A percentile compares a stretch with the other conserved stretches of the same genome.
phyloP scores from a whole-genome alignment of 23 tunicate genomes.

The Corella eumyota region DNA sequence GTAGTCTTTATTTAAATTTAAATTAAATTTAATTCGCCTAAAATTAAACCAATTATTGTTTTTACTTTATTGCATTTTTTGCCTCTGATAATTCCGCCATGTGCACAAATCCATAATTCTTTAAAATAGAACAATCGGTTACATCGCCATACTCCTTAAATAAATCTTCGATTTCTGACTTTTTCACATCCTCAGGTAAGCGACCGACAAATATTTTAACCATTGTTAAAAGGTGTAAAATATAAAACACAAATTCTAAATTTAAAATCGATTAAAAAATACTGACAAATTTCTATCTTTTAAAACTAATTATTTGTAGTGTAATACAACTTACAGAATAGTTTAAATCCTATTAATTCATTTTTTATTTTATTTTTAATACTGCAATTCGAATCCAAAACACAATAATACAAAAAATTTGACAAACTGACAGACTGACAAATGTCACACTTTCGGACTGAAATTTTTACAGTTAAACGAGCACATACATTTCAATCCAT shows the following conservation, averaged over 20 bases:
- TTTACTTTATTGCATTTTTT: slow-evolving; percentile 70
- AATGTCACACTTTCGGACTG: too few relatives aligned
- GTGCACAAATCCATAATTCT: slow-evolving; percentile 84
- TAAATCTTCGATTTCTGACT: slow-evolving; percentile 34
- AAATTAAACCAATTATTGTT: background rate
- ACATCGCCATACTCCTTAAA: slow-evolving; percentile 73
- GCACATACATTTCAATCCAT: too few relatives aligned
- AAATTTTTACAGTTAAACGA: too few relatives aligned
- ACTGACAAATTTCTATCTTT: too few relatives aligned
- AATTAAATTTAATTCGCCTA: background rate
- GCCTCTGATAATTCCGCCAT: slow-evolving; percentile 78
- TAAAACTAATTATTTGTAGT: too few relatives aligned
- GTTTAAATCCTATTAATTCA: too few relatives aligned
- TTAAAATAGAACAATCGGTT: slow-evolving; percentile 53
- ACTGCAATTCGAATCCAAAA: too few relatives aligned
- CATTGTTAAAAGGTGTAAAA: slow-evolving; percentile 34
- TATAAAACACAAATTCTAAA: background rate
- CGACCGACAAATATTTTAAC: slow-evolving; percentile 95
- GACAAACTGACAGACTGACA: too few relatives aligned
- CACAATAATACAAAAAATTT: too few relatives aligned
- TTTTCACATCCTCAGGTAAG: slow-evolving; percentile 30
- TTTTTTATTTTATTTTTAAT: too few relatives aligned
- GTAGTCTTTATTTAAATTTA: background rate
- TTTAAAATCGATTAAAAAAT: too few relatives aligned
- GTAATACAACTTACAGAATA: too few relatives aligned